Evolutionary conservation across 2,797 vertebrate genomes (phyloP).

Genomic region (Enteromius thamalakanensis): DNA sequence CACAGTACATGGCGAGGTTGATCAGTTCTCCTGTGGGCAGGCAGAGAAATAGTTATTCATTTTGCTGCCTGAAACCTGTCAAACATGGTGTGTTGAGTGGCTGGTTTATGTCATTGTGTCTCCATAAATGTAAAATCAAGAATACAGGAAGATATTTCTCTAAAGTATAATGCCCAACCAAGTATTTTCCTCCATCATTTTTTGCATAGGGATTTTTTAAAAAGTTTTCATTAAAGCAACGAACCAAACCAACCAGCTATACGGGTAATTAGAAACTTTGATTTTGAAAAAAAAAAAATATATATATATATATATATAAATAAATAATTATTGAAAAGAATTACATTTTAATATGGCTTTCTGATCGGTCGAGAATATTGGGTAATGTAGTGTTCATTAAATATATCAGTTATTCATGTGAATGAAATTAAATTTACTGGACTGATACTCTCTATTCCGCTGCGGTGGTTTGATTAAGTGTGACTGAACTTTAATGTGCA

Average conservation of each 20-base stretch:
- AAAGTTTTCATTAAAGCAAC: not conserved
- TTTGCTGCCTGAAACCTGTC: not conserved
- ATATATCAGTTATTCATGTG: not conserved
- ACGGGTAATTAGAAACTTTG: not conserved
- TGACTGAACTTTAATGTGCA: not conserved
- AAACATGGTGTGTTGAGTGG: not conserved
- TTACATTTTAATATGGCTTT: not conserved
- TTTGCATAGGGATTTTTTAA: not conserved
- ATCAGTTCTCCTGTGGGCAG: constrained; percentile 87
- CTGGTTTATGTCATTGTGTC: not conserved
- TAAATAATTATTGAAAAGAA: not conserved
- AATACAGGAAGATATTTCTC: not conserved
- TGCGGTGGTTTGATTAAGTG: not conserved
- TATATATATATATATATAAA: no score
- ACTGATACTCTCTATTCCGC: not conserved
- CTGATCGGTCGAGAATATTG: not conserved
- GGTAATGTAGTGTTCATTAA: not conserved
- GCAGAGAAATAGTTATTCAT: not conserved
- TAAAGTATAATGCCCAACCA: not conserved
- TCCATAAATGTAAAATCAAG: not conserved
- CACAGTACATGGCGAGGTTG: constrained; percentile 97
- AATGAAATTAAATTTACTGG: not conserved
- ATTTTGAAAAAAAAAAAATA: not conserved
- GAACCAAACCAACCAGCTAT: not conserved
- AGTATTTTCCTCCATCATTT: not conserved